Evolutionary conservation across 1,140 invertebrate species (phyloP), one percentile per base, ranked within the genome.

Genomic region (Tetragnatha versicolor): DNA sequence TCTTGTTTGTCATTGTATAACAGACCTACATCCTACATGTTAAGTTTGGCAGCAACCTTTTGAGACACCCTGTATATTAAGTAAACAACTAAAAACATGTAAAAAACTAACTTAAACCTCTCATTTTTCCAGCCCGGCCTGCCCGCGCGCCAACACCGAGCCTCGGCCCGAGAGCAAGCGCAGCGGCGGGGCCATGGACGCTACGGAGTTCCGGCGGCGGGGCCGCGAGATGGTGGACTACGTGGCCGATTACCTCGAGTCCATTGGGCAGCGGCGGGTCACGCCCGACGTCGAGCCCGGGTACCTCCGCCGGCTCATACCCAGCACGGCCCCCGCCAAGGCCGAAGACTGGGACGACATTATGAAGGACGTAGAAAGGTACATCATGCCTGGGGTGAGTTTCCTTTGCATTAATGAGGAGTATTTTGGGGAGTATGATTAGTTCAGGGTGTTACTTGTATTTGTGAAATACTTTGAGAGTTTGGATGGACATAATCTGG

Each of bases 191-290:
- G 63, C 75, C 2, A 81, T 81, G 80, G 80, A 79, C 33, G 60
- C 80, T 6, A 35, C 75, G 0, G 80, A 81, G 42, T 81, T 81
- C 87, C 90, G 95, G 35, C 88, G 90, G 81, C 89, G 92, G 51
- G 97, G 97, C 14, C 94, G 94, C 85, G 94, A 98, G 86, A 98
- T 98, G 95, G 93, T 99, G 25, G 97, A 99, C 84, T 99, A 98
- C 85, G 98, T 99, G 78, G 96, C 95, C 85, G 91, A 95, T 75
- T 99, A 99, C 85, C 89, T 97, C 89, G 94, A 92, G 75, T 96
- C 92, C 37, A 91, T 99, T 68, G 86, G 89, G 27, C 84, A 87
- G 22, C 78, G 94, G 22, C 88, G 95, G 47, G 96, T 98, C 0
- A 96, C 94, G 2, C 95, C 96, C 0, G 91, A 90, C 51, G 93